Evolutionary conservation across 2,888 invertebrate genomes (phyloP).

Genomic region (Xanthia togata): DNA sequence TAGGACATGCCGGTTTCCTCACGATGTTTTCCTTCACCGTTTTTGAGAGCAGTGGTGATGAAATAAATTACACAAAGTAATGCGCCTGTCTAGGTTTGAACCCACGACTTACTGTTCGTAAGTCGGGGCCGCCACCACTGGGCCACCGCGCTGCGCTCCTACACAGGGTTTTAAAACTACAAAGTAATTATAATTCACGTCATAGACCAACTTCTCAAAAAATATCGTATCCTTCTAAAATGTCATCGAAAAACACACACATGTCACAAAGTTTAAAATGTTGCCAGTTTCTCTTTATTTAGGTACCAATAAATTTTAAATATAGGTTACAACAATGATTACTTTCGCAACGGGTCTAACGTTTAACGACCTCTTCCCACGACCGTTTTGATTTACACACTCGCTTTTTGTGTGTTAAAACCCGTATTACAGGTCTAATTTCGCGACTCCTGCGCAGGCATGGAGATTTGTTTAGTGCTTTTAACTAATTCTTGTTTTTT

Average conservation of each 20-base stretch:
- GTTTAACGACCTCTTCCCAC: conserved; percentile 64
- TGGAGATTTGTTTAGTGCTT: conserved; percentile 40
- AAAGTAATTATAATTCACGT: background rate
- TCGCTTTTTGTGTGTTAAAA: conserved; percentile 55
- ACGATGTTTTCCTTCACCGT: no score
- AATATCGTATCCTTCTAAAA: background rate
- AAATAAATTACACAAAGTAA: no score
- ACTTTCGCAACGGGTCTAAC: conserved; percentile 48
- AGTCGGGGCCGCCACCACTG: no score
- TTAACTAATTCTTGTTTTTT: conserved; percentile 62
- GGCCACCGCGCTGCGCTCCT: no score
- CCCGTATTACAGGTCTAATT: conserved; percentile 52
- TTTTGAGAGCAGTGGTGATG: no score
- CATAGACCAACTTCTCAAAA: background rate
- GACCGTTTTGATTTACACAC: conserved; percentile 63
- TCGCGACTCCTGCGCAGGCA: conserved; percentile 46
- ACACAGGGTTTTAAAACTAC: background rate
- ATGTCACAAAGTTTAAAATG: conserved; percentile 23
- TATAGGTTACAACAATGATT: conserved; percentile 54
- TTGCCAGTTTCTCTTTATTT: conserved; percentile 34
- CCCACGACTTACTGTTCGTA: no score
- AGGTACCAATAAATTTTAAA: conserved; percentile 41
- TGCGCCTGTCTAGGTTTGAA: no score
- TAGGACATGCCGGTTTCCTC: no score
- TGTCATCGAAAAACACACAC: conserved; percentile 3